Evolutionary conservation across 2,797 vertebrate genomes (phyloP), one percentile per base, ranked within the genome.

Genomic region (Tiaroga cobitis): DNA sequence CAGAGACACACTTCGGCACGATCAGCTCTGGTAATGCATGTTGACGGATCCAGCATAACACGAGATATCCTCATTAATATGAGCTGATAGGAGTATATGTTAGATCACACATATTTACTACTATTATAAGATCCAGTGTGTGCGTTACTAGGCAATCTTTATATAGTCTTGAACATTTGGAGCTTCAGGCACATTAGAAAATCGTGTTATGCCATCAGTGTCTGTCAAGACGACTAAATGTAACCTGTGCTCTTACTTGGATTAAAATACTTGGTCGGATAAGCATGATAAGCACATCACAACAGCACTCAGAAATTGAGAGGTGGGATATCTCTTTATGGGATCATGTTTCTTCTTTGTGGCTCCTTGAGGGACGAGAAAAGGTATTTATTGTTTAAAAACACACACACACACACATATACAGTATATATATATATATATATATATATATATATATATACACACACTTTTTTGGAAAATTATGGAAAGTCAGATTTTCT

Each of bases 311-410:
- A 54, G 32, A 81, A 69, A 39, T 41, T 72, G 19, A 5, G 34
- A 10, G 21, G 26, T 81, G 41, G 43, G 16, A 68, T 85, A 43
- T 78, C 37, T 84, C 63, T 89, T 46, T 34, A 37, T 81, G 46
- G 49, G 61, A 69, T 54, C n/a, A 37, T 24, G 2, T 43, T 46
- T 61, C 13, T 82, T 2, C 41, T 51, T 73, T 88, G 88, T 86
- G 51, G 5, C 34, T 74, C 4, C 32, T 26, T 83, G 87, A 83
- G 6, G 84, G 63, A 82, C 63, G 72, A 88, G 81, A 86, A 86
- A 86, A 85, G 89, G 92, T 92, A 89, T 92, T 90, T 90, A 92
- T 92, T 89, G 86, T 76, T 83, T 80, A 29, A 16, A 39, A 5
- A 21, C 9, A 67, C 1, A 37, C 9, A 41, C 7, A 56, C 51